phyloP scores from a whole-genome alignment of 1,140 invertebrate genomes.

The Eufriesea mexicana region DNA sequence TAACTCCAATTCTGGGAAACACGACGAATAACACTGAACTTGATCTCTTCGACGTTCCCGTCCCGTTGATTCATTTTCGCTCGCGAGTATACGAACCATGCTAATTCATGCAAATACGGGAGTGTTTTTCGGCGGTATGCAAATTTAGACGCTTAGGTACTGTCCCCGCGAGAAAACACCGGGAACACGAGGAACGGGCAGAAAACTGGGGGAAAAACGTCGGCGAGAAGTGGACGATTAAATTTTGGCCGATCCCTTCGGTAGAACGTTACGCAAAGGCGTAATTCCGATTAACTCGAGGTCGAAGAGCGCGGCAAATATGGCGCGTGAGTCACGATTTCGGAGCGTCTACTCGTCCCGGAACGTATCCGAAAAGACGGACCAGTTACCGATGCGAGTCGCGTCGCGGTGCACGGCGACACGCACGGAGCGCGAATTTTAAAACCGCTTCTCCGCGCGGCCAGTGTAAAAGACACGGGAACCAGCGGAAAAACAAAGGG shows the following conservation, averaged over 20 bases:
- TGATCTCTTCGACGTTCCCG: background rate
- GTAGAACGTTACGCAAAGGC: background rate
- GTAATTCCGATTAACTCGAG: background rate
- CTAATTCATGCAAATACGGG: background rate
- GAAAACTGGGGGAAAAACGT: background rate
- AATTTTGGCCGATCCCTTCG: too few relatives aligned
- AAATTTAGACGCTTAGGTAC: background rate
- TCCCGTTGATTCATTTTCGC: background rate
- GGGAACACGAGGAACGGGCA: background rate
- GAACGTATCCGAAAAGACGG: slow-evolving; percentile 27
- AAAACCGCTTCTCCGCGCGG: slow-evolving; percentile 37
- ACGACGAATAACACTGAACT: background rate
- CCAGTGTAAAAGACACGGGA: slow-evolving; percentile 13
- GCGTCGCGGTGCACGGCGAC: slow-evolving; percentile 49
- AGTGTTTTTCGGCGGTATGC: background rate
- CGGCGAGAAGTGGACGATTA: background rate
- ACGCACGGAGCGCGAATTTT: slow-evolving; percentile 62
- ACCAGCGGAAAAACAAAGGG: slow-evolving; percentile 33
- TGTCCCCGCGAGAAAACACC: background rate
- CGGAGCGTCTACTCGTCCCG: background rate
- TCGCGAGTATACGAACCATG: background rate
- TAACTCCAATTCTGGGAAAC: too few relatives aligned
- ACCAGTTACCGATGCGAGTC: slow-evolving; percentile 50
- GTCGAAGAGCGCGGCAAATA: background rate
- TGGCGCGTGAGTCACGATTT: slow-evolving; percentile 19